Base-by-base conservation (phyloP, 1,140 invertebrate genomes). In the Drosophila obscura region DNA sequence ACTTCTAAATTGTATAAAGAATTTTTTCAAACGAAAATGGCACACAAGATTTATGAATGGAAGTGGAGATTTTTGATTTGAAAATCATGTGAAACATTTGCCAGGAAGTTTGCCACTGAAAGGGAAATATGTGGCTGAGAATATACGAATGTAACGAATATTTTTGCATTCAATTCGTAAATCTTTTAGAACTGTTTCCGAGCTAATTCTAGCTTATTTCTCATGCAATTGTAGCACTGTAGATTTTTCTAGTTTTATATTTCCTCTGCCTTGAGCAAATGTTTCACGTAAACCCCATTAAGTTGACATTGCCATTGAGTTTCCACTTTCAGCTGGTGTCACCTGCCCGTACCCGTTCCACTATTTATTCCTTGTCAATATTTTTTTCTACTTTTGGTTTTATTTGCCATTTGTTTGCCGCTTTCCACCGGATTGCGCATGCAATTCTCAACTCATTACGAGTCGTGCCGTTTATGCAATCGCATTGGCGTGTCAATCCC, bases 1-100 rank as follows among this genome's bases (percentile, higher is more conserved):
- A 85, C 59, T 73, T 85, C 59, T 51, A 82, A 82, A 87, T 82
- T 87, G 78, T 78, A 87, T 13, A 39, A 39, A 49, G 56, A 87
- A 67, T 71, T 35, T 35, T 26, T 55, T 67, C 22, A 52, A 75
- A 58, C 39, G 13, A 8, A 45, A 58, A 24, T 49, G 58, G 46
- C 48, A 49, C 67, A 59, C 15, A 9, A 71, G 75, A 83, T 83
- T 83, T 82, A 77, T 82, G 73, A 50, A 64, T 50, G 64, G 46
- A 28, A 56, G 43, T 41, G 41, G 26, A 39, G 11, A 35, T 35
- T 35, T 59, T 65, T 66, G 28, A 44, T 68, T 8, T 13, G 39
- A 52, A 57, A 77, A 67, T 43, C 44, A 28, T 74, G 71, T 22
- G 53, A 44, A 50, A 39, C 7, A 44, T 44, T 77, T 62, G 7